Percentiles rank a stretch among this genome's conserved stretches.
These are phyloP conservation scores for Gastrophysa polygoni DNA, from an alignment of 2,888 invertebrate species.

Conservation along the genomic window DNA sequence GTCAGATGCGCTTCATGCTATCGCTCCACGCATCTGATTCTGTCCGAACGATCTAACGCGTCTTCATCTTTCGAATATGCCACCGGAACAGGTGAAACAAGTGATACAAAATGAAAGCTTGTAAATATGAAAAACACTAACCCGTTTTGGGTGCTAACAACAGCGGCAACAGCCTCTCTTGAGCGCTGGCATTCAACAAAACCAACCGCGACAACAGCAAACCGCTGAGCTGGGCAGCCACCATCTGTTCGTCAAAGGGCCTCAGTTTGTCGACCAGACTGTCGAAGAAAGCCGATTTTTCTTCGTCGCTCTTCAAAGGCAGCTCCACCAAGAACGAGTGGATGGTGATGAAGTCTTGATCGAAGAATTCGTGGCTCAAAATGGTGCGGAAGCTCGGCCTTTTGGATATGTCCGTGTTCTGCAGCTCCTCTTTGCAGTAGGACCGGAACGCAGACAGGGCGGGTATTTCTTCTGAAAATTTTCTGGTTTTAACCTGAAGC, in stretches of 20 bases:
- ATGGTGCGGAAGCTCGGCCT: constrained; percentile 73
- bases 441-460: constrained; percentile 72
- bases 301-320: constrained; percentile 76
- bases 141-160: constrained; percentile 75
- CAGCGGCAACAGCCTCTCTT: constrained; percentile 71
- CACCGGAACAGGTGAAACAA: no score
- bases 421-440: constrained; percentile 71
- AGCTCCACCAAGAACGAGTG: constrained; percentile 83
- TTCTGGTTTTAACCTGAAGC: background rate
- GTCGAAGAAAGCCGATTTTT: constrained; percentile 80
- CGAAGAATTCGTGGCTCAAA: constrained; percentile 77
- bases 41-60: no score
- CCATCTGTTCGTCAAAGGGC: constrained; percentile 77
- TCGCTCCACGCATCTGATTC: no score
- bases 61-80: no score
- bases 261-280: constrained; percentile 71
- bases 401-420: constrained; percentile 67
- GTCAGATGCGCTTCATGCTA: no score
- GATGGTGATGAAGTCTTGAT: constrained; percentile 83
- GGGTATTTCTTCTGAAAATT: constrained; percentile 67
- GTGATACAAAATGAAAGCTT: background rate
- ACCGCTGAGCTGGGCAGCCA: constrained; percentile 80
- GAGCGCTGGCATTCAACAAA: constrained; percentile 80
- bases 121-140: constrained; percentile 49
- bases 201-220: constrained; percentile 84